phyloP scores from a whole-genome alignment of 2,888 invertebrate genomes.

The Drosophila mercatorum region DNA sequence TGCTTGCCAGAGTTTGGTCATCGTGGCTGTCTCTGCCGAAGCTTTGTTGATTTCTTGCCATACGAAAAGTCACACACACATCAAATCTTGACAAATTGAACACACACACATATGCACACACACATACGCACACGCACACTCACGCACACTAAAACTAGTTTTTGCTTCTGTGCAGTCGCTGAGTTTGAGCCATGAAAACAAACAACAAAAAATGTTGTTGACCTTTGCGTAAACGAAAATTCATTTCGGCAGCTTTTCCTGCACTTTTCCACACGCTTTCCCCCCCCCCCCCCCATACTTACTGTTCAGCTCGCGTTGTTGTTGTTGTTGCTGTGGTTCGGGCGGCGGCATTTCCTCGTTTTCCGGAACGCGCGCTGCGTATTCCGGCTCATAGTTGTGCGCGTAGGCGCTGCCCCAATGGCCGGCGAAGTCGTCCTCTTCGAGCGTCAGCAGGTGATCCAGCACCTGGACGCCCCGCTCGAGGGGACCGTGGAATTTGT shows the following conservation, averaged over 20 bases:
- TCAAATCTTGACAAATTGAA: slow-evolving; percentile 20
- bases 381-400: slow-evolving; percentile 82
- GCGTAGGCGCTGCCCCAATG: slow-evolving; percentile 83
- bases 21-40: slow-evolving; percentile 50
- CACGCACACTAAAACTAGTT: slow-evolving; percentile 64
- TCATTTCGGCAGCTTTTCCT: slow-evolving; percentile 33
- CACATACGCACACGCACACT: slow-evolving; percentile 7
- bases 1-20: slow-evolving; percentile 50
- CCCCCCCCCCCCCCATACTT: slow-evolving; percentile 21
- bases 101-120: slow-evolving; percentile 7
- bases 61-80: slow-evolving; percentile 16
- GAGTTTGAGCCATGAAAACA: slow-evolving; percentile 21
- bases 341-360: slow-evolving; percentile 65
- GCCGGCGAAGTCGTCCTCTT: slow-evolving; percentile 84
- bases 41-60: slow-evolving; percentile 73
- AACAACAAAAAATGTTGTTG: slow-evolving; percentile 48
- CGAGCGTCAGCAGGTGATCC: slow-evolving; percentile 88
- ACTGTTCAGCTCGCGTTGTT: slow-evolving; percentile 33
- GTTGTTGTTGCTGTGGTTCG: slow-evolving; percentile 49
- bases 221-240: slow-evolving; percentile 48
- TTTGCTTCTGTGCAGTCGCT: slow-evolving; percentile 36
- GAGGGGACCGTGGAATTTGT: slow-evolving; percentile 84
- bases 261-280: slow-evolving; percentile 26
- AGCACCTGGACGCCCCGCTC: slow-evolving; percentile 86
- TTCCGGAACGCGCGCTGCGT: slow-evolving; percentile 61